Base-by-base conservation (phyloP, 1,140 invertebrate genomes). In the Lordiphosa collinella region DNA sequence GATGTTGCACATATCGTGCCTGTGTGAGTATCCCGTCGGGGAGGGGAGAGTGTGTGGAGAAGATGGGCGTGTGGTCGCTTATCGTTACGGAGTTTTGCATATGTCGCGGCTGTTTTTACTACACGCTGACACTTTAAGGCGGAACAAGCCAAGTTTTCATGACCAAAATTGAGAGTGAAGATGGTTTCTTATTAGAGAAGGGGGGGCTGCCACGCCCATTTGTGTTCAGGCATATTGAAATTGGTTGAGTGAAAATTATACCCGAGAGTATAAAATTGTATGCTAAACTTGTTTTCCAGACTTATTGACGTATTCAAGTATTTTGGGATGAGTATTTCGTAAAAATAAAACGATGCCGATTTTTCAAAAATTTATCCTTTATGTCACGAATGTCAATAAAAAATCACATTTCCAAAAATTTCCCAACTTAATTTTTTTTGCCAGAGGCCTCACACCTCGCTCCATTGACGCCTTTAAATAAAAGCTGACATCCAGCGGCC, bases 1-100 rank as follows among this genome's bases (percentile, higher is more conserved):
- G 76, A 82, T 80, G 76, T 80, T 84, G 78, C 76, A 84, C 76
- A 80, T 80, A 80, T 82, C 76, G 61, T 49, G 58, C 51, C 49
- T 62, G 47, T 44, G n/a, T 29, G 41, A 29, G 36, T 18, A 43
- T 16, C 25, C 11, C 14, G 32, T 10, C 12, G 36, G 25, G 43
- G 10, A n/a, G 2, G 37, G 9, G 13, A 12, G 9, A 13, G 6
- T 12, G n/a, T 6, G 41, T 14, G 22, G 9, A 13, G 18, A n/a
- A 4, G 37, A 25, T 47, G 38, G 56, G 12, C 37, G 49, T 69
- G 75, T 64, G 48, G 29, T 40, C 32, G 46, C 66, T 80, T 80
- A 80, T 80, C 75, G 71, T 74, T 54, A 61, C 61, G 35, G 78
- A 62, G 66, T 61, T 80, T 80, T 80, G 76, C 76, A 80, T 80